phyloP scores from a whole-genome alignment of 2,113 vertebrate genomes.

The Macquaria ambigua region DNA sequence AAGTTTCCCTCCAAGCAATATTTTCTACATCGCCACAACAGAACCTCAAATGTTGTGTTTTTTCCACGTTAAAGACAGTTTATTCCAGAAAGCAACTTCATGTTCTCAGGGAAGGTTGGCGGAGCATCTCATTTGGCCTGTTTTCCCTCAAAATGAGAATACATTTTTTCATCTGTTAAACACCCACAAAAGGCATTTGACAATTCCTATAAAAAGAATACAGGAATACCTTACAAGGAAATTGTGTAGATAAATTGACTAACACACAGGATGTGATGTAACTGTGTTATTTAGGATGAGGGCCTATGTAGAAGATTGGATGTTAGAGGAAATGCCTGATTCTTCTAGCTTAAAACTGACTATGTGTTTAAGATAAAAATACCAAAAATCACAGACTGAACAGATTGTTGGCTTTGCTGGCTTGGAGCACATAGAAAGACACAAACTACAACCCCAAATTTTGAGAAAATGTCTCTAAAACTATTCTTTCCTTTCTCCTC shows the following conservation, averaged over 20 bases:
- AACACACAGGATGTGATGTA: constrained; percentile 28
- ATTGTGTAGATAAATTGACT: neutral
- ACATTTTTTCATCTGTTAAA: neutral
- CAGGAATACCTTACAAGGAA: neutral
- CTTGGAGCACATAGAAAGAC: constrained; percentile 1
- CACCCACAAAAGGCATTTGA: neutral
- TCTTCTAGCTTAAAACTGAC: constrained; percentile 1
- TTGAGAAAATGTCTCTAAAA: neutral
- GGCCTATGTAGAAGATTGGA: neutral
- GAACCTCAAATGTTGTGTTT: neutral
- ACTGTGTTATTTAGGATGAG: constrained; percentile 29
- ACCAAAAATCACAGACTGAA: constrained; percentile 22
- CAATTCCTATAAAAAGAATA: neutral
- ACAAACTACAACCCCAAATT: constrained; percentile 1
- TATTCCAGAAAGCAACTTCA: neutral
- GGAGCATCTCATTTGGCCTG: neutral
- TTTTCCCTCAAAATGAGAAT: neutral
- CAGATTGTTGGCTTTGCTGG: neutral
- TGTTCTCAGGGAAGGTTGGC: neutral
- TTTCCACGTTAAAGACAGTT: neutral
- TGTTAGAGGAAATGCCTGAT: constrained; percentile 12
- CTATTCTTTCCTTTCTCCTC: constrained; percentile 12
- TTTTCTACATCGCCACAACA: neutral
- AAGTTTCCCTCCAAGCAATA: constrained; percentile 2
- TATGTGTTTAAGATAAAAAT: constrained; percentile 42